phyloP scores from a whole-genome alignment of 92 coral and sea anemone species.

The Epizoanthus ramosus region DNA sequence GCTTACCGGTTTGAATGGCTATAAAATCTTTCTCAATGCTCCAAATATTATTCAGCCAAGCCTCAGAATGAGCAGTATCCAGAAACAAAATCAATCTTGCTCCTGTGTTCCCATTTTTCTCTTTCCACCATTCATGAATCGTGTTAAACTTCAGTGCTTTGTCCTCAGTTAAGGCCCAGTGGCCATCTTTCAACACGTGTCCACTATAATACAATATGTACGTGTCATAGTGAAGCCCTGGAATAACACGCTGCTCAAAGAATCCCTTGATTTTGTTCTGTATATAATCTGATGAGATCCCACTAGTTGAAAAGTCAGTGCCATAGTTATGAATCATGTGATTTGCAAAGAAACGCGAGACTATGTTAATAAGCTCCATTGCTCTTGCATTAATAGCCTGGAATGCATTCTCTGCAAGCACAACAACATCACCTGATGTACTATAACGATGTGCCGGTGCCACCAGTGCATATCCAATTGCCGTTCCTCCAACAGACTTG shows the following conservation, averaged over 20 bases:
- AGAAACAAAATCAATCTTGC: constrained; percentile 84
- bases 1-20: constrained; percentile 92
- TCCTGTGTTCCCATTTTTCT: constrained; percentile 69
- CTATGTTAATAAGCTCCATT: constrained; percentile 76
- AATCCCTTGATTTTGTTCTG: constrained; percentile 81
- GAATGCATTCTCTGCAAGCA: constrained; percentile 80
- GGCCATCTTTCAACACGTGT: constrained; percentile 83
- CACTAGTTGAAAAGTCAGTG: constrained; percentile 95
- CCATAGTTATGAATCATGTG: constrained; percentile 97
- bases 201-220: constrained; percentile 97
- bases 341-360: constrained; percentile 86
- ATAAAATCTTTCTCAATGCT: constrained; percentile 70
- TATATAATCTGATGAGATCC: constrained; percentile 76
- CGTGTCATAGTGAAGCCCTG: constrained; percentile 92
- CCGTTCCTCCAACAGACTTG: constrained; percentile 96
- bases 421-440: constrained; percentile 69
- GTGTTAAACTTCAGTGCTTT: constrained; percentile 75
- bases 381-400: constrained; percentile 82
- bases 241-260: constrained; percentile 87
- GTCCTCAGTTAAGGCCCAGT: constrained; percentile 89
- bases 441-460: constrained; percentile 89
- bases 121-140: constrained; percentile 85
- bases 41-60: constrained; percentile 89
- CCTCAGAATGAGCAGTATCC: constrained; percentile 89
- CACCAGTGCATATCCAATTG: constrained; percentile 96